phyloP scores from a whole-genome alignment of 2,888 invertebrate species.

The Idaea dimidiata region DNA sequence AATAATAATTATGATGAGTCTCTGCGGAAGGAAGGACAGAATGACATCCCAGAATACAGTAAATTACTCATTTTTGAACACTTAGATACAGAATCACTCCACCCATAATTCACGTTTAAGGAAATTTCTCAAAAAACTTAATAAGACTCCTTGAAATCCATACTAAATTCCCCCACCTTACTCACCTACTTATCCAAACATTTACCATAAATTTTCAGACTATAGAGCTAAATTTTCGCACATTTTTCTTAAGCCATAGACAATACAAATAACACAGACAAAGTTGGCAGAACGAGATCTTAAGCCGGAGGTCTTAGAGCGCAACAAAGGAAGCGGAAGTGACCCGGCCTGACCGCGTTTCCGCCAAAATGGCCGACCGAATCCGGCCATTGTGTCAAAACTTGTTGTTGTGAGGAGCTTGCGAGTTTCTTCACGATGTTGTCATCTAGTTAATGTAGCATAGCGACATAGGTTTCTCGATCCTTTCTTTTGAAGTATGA shows the following conservation, averaged over 20 bases:
- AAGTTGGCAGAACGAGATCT: conserved; percentile 8
- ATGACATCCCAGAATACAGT: no score
- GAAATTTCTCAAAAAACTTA: neutral
- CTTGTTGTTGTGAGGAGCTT: conserved; percentile 10
- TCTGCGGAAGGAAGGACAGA: no score
- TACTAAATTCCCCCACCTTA: neutral
- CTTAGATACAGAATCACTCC: no score
- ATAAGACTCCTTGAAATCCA: neutral
- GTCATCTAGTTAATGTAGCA: neutral
- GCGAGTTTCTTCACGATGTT: neutral
- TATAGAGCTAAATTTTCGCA: neutral
- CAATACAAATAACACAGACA: neutral
- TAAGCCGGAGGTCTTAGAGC: conserved; percentile 19
- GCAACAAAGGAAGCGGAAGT: conserved; percentile 30
- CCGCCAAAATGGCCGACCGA: conserved; percentile 30
- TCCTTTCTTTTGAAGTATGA: neutral
- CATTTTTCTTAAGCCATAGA: conserved; percentile 1
- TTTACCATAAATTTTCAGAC: neutral
- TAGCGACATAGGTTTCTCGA: neutral
- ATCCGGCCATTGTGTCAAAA: conserved; percentile 18
- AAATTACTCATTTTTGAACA: no score
- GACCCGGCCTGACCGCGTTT: conserved; percentile 27
- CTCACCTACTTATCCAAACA: neutral
- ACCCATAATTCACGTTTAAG: no score
- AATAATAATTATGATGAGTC: no score